Conservation (phyloP, 1,140 invertebrate species). For the Triops longicaudatus region DNA sequence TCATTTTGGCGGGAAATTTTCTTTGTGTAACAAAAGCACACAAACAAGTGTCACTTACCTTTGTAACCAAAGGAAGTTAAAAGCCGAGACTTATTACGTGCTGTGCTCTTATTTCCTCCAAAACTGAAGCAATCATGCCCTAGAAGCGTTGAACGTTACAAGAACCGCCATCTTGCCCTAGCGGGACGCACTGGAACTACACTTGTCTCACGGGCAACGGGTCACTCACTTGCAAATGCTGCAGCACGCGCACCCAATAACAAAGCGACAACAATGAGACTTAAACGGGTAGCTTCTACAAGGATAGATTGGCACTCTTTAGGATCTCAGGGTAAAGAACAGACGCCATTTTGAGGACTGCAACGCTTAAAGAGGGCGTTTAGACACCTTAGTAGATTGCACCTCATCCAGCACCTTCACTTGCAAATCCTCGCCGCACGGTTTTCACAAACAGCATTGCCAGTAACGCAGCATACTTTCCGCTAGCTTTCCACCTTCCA, state of each 20-base stretch:
- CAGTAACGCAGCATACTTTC: not conserved
- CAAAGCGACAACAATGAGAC: too few relatives aligned
- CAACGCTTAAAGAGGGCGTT: not conserved
- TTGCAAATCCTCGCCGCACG: not conserved
- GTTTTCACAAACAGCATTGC: not conserved
- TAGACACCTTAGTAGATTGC: not conserved
- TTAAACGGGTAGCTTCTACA: not conserved
- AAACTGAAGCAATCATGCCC: too few relatives aligned
- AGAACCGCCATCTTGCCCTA: too few relatives aligned
- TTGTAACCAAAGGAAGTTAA: too few relatives aligned
- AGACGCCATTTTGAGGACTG: not conserved
- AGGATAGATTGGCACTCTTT: not conserved
- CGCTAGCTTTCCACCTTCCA: not conserved
- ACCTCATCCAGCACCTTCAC: slow-evolving; percentile 1
- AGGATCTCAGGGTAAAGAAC: not conserved
- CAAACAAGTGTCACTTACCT: too few relatives aligned
- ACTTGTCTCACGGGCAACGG: not conserved
- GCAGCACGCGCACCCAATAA: too few relatives aligned
- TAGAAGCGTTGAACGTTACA: too few relatives aligned
- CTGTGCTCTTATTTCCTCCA: too few relatives aligned
- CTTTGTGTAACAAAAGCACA: too few relatives aligned
- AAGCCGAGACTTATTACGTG: too few relatives aligned
- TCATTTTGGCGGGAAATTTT: too few relatives aligned
- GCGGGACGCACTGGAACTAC: too few relatives aligned
- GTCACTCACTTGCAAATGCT: not conserved